phyloP scores from a whole-genome alignment of 2,888 invertebrate genomes.

The Acleris sparsana region DNA sequence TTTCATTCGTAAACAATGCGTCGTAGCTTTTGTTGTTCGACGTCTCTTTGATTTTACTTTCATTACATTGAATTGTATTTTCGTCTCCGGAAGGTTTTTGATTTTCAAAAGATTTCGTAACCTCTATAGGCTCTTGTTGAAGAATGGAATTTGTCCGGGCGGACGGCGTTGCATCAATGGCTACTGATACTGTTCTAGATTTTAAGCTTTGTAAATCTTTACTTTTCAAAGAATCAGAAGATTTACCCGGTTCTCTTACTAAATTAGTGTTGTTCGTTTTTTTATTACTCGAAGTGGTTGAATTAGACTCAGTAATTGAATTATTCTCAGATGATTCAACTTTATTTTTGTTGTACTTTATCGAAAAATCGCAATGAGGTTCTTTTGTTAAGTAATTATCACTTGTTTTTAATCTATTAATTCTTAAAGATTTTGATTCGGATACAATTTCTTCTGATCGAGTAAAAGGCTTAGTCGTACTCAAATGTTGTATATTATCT shows the following conservation, averaged over 20 bases:
- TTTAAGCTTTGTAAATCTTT: conserved; percentile 72
- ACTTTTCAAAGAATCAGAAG: conserved; percentile 75
- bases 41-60: conserved; percentile 11
- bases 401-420: conserved; percentile 51
- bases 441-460: conserved; percentile 76
- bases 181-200: conserved; percentile 89
- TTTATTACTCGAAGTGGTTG: conserved; percentile 69
- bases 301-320: conserved; percentile 74
- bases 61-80: conserved; percentile 58
- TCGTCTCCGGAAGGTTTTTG: conserved; percentile 61
- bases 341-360: conserved; percentile 56
- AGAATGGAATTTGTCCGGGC: conserved; percentile 88
- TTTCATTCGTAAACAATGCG: conserved; percentile 64
- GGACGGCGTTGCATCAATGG: conserved; percentile 90
- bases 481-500: conserved; percentile 59
- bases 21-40: conserved; percentile 39
- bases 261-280: conserved; percentile 52
- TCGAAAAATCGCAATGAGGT: conserved; percentile 48
- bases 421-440: conserved; percentile 59
- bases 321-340: conserved; percentile 72
- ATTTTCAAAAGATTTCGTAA: conserved; percentile 85
- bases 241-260: conserved; percentile 60
- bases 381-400: conserved; percentile 49
- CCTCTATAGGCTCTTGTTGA: conserved; percentile 90
- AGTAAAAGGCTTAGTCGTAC: conserved; percentile 64